Base-by-base conservation (phyloP, 2,797 vertebrate species). In the Falco peregrinus region DNA sequence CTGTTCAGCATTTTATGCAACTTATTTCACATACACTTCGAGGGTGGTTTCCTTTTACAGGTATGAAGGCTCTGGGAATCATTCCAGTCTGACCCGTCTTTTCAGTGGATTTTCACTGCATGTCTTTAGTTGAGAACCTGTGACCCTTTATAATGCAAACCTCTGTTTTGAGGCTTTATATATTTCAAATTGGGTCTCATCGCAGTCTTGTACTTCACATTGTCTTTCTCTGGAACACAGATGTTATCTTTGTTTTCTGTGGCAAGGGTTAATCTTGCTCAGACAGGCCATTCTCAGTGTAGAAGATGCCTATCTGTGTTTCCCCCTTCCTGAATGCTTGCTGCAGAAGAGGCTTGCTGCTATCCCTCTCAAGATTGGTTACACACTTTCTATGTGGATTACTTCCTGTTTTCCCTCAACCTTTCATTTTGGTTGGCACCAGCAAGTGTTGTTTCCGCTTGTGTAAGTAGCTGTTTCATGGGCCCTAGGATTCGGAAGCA, bases 211-310 rank as follows among this genome's bases (percentile, higher is more conserved):
- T 50, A 61, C 43, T 91, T 94, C 35, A 74, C 39, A n/a, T 43
- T 10, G 15, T 71, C 73, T 89, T 85, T 89, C 69, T 81, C 48
- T 88, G 76, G 45, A 84, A 69, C 61, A n/a, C 8, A 0, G 21
- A 48, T 75, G 47, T 84, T 94, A 93, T 96, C 90, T 90, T 93
- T 85, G 65, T 84, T 92, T 91, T 92, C 74, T 92, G 69, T 95
- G 88, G 95, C 86, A 93, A 95, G 91, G 93, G 94, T 97, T 97
- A 97, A 96, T 91, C 93, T 97, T 0, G 0, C 85, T 89, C 84
- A 96, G 93, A 91, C 79, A 73, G 84, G 61, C 90, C 89, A 76
- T 85, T 94, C 92, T 95, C 53, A 43, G 81, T 26, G 81, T 35
- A 67, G 88, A 70, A 96, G 92, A 93, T 95, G 41, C 75, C 73